Evolutionary conservation across 2,797 vertebrate genomes (phyloP).

Genomic region (Anabas testudineus): DNA sequence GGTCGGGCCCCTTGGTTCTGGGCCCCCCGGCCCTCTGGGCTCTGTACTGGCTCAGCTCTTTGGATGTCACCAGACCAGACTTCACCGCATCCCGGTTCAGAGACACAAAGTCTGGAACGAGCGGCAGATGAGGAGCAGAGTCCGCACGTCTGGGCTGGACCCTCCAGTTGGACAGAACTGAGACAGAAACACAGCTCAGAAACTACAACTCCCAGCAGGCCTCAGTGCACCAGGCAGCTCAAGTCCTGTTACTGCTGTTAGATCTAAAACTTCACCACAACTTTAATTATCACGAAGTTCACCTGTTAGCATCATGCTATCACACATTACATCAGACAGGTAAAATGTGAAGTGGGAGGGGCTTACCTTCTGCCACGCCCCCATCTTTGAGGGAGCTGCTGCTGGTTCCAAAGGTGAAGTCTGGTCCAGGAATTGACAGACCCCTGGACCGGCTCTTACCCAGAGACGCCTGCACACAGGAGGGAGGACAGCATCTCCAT

Average conservation of each 20-base stretch:
- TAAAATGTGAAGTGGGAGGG: not conserved
- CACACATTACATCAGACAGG: not conserved
- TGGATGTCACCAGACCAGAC: constrained; percentile 58
- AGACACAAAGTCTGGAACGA: constrained; percentile 48
- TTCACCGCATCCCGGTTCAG: constrained; percentile 64
- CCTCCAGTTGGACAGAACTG: constrained; percentile 65
- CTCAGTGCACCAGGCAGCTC: not conserved
- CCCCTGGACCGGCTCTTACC: constrained; percentile 45
- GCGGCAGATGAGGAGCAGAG: accelerated
- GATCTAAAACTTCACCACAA: no score
- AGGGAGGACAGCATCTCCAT: not conserved
- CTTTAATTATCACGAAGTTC: no score
- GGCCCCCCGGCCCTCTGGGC: constrained; percentile 15
- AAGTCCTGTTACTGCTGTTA: no score
- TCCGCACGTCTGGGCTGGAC: constrained; percentile 5
- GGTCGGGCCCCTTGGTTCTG: not conserved
- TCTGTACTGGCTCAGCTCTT: constrained; percentile 58
- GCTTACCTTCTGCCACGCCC: constrained; percentile 60
- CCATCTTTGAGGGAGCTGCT: not conserved
- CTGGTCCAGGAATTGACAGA: constrained; percentile 31
- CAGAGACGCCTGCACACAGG: constrained; percentile 42
- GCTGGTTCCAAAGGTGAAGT: constrained; percentile 56
- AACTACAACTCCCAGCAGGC: constrained; percentile 27
- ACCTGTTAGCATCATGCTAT: no score
- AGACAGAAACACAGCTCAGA: not conserved